Evolutionary conservation across 2,797 vertebrate species (phyloP).

Genomic region (Natrix natrix): DNA sequence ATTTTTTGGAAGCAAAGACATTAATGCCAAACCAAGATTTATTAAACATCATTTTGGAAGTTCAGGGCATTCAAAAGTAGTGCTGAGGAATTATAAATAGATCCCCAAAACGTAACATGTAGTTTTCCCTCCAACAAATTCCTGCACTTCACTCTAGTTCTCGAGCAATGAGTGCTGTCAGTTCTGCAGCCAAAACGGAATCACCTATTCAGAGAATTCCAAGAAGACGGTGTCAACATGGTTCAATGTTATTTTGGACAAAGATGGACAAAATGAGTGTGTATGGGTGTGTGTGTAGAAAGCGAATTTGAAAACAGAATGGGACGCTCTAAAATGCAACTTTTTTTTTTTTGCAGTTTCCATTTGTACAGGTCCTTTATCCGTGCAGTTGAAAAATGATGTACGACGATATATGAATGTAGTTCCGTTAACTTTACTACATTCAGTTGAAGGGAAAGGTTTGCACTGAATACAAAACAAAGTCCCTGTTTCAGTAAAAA

Average conservation of each 20-base stretch:
- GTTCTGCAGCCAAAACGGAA: not conserved
- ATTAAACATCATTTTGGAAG: conserved; percentile 37
- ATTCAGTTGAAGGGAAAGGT: not conserved
- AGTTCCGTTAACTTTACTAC: conserved; percentile 17
- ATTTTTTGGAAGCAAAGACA: conserved; percentile 44
- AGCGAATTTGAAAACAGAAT: not conserved
- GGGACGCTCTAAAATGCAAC: not conserved
- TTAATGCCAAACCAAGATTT: conserved; percentile 36
- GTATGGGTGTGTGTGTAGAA: not conserved
- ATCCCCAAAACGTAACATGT: not conserved
- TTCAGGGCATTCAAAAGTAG: conserved; percentile 1
- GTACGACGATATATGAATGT: not conserved
- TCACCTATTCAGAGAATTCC: not conserved
- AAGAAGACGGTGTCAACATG: not conserved
- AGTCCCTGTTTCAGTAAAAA: not conserved
- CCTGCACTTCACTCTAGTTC: not conserved
- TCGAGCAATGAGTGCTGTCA: not conserved
- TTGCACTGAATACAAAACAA: not conserved
- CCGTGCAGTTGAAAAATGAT: not conserved
- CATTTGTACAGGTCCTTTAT: not conserved
- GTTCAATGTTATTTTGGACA: not conserved
- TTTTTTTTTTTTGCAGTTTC: conserved; percentile 1
- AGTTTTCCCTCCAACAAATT: conserved; percentile 13
- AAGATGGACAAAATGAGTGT: not conserved
- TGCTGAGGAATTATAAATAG: conserved; percentile 26